Evolutionary conservation across 2,888 invertebrate species (phyloP), one percentile per base, ranked within the genome.

Genomic region (Drosophila nr. medialis): DNA sequence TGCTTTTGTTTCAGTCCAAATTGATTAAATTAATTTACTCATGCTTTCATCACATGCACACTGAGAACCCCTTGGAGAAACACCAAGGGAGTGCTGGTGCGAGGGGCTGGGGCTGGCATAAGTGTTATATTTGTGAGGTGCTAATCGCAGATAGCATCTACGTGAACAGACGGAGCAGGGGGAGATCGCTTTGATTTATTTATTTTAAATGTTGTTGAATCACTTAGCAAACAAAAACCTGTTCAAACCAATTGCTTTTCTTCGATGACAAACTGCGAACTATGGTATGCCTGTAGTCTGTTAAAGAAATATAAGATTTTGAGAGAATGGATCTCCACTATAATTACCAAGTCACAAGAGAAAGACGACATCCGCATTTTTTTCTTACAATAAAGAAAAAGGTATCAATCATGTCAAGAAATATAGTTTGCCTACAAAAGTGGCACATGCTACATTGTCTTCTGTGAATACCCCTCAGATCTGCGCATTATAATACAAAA

Each of bases 1-100:
- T 62, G 60, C 58, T 63, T 74, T 76, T 69, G 77, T 82, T 82
- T 77, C 70, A 71, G 61, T 30, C 64, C 64, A 82, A 85, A 85
- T 87, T 69, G 74, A 54, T 65, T 72, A 58, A 80, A 65, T 64
- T 70, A 72, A 55, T 75, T 62, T 66, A 75, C 64, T 62, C 64
- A 61, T 69, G 80, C 79, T 81, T 75, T 72, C 58, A 77, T 74
- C 80, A 71, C 72, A 75, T 70, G 69, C 34, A 32, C 61, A 15
- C 42, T 34, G 40, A 40, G 30, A 51, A 51, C 36, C 4, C 27
- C 15, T 27, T 29, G 40, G 21, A 27, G 60, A 15, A 24, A 32
- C 7, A 30, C 30, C 29, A n/a, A 24, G 24, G n/a, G 6, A 29
- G 2, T 0, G 30, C 27, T 29, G 18, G 36, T 8, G 30, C n/a